These are phyloP conservation scores for Myodes glareolus DNA, from an alignment of 2,113 vertebrate species.

Conservation along the genomic window DNA sequence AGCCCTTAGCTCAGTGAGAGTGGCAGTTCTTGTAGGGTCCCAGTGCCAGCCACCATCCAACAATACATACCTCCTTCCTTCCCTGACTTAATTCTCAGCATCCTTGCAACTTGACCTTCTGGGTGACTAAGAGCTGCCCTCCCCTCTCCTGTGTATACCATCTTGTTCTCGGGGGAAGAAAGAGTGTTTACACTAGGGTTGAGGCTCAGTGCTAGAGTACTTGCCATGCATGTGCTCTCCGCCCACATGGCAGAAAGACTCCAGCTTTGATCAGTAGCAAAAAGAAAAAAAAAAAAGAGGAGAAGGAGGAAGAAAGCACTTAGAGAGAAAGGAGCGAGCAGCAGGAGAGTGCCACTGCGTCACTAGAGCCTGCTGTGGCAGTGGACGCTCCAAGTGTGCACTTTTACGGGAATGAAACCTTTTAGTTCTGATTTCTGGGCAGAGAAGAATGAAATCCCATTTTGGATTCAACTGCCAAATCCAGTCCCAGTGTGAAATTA, in stretches of 20 bases:
- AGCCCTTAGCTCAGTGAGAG: background rate
- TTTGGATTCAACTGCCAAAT: constrained; percentile 31
- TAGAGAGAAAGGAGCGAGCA: background rate
- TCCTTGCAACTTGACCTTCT: background rate
- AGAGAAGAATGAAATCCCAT: constrained; percentile 29
- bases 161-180: background rate
- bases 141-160: background rate
- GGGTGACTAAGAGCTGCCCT: background rate
- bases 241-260: no score
- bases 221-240: background rate
- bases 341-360: background rate
- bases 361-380: background rate
- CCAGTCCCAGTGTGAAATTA: background rate
- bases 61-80: background rate
- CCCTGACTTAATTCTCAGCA: background rate
- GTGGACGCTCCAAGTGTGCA: background rate
- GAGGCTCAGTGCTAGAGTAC: background rate
- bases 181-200: background rate
- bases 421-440: constrained; percentile 58
- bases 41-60: background rate
- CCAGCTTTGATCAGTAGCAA: background rate
- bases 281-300: no score
- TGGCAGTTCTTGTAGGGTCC: background rate
- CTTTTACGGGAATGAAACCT: constrained; percentile 13
- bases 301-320: background rate